These are phyloP conservation scores for Bucco capensis DNA, from an alignment of 2,113 vertebrate species.

Conservation along the genomic window DNA sequence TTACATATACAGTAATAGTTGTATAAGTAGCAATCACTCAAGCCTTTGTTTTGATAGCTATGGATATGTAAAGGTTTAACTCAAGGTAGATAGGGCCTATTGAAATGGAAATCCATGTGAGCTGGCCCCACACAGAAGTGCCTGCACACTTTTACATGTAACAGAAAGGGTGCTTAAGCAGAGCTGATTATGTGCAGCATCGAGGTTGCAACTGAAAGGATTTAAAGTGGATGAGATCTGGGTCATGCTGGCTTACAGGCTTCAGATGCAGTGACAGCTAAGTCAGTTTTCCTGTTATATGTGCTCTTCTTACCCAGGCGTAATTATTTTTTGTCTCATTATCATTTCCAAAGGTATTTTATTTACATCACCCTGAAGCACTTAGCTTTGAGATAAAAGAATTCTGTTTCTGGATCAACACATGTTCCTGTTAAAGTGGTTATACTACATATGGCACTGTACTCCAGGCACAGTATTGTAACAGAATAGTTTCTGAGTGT, in stretches of 20 bases:
- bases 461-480: neutral
- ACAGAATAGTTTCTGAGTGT: neutral
- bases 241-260: neutral
- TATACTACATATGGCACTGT: accelerated
- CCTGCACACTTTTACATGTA: neutral
- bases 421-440: neutral
- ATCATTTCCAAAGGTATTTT: neutral
- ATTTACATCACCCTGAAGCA: neutral
- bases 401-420: neutral
- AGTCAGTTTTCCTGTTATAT: neutral
- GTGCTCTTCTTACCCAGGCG: neutral
- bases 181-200: neutral
- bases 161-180: neutral
- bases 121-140: neutral
- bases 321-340: accelerated
- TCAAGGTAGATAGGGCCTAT: accelerated
- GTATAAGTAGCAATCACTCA: neutral
- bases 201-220: neutral
- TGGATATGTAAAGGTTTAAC: neutral
- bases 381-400: neutral
- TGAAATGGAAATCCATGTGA: accelerated
- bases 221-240: neutral
- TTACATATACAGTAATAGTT: accelerated
- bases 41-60: neutral
- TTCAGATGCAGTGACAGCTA: neutral